A percentile compares a stretch with the other conserved stretches of the same genome.
These are phyloP conservation scores for Morone chrysops DNA, from an alignment of 2,113 vertebrate genomes.

Conservation along the genomic window DNA sequence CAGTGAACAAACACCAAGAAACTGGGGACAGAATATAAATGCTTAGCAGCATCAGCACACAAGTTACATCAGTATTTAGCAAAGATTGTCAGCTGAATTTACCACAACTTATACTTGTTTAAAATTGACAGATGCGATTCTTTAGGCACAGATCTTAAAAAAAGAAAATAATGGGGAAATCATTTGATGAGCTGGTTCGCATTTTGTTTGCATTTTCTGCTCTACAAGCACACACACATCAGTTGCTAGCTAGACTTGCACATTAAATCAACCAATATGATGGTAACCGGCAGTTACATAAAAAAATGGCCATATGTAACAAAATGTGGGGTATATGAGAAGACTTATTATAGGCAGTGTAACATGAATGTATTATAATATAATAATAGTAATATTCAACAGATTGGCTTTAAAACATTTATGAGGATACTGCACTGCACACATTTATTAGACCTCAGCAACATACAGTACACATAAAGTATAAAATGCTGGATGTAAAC, in stretches of 20 bases:
- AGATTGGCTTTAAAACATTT: neutral
- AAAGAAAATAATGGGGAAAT: neutral
- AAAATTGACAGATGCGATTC: neutral
- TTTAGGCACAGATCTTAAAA: neutral
- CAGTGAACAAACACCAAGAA: constrained; percentile 21
- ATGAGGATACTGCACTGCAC: neutral
- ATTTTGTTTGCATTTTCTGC: neutral
- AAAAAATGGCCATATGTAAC: neutral
- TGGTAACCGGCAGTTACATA: neutral
- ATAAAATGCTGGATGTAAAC: neutral
- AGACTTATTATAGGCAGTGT: no score
- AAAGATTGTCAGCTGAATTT: neutral
- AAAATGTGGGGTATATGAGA: neutral
- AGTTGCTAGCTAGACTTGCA: neutral
- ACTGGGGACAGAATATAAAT: neutral
- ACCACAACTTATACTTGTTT: neutral
- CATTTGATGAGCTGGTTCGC: neutral
- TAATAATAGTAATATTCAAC: no score
- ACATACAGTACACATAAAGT: neutral
- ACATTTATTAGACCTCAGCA: neutral
- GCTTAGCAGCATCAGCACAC: constrained; percentile 4
- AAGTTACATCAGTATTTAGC: neutral
- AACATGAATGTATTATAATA: no score
- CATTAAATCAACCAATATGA: neutral
- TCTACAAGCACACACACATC: neutral